A percentile compares a stretch with the other conserved stretches of the same genome.
These are phyloP conservation scores for Frankliniella fusca DNA, from an alignment of 2,888 invertebrate genomes.

Conservation along the genomic window DNA sequence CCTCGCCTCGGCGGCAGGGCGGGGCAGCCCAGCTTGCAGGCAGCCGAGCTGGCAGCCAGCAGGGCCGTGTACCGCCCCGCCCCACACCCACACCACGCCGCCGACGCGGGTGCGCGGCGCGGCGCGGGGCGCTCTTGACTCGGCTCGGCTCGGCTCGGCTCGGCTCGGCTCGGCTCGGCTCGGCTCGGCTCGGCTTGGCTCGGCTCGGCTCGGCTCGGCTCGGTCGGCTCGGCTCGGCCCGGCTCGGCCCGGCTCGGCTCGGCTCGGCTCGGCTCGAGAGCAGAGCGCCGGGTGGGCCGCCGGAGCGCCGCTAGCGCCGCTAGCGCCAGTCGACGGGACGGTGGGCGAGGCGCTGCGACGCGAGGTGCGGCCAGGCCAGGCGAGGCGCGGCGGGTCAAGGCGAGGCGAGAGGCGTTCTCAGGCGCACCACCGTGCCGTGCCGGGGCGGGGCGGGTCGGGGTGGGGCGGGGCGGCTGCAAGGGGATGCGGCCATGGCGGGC, in stretches of 20 bases:
- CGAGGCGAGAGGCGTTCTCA: not conserved
- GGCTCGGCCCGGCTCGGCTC: too few species aligned
- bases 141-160: too few species aligned
- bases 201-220: too few species aligned
- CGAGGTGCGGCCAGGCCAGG: not conserved
- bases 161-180: too few species aligned
- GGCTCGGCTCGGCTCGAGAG: not conserved
- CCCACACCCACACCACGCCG: not conserved
- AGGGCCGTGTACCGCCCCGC: slow-evolving; percentile 3
- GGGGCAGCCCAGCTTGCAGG: slow-evolving; percentile 34
- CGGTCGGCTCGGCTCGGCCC: too few species aligned
- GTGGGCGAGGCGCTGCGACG: not conserved
- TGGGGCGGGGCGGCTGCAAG: not conserved
- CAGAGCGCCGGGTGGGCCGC: too few species aligned
- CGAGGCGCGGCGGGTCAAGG: not conserved
- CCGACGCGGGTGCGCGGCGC: too few species aligned
- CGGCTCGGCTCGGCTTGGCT: not conserved
- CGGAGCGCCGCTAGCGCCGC: too few species aligned
- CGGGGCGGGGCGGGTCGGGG: not conserved
- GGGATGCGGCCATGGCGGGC: not conserved
- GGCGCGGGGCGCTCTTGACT: too few species aligned
- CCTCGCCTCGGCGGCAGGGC: slow-evolving; percentile 28
- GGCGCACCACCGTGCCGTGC: not conserved
- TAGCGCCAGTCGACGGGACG: not conserved
- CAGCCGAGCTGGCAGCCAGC: slow-evolving; percentile 33